Base-by-base conservation (phyloP, 2,113 vertebrate genomes). In the Ciconia boyciana region DNA sequence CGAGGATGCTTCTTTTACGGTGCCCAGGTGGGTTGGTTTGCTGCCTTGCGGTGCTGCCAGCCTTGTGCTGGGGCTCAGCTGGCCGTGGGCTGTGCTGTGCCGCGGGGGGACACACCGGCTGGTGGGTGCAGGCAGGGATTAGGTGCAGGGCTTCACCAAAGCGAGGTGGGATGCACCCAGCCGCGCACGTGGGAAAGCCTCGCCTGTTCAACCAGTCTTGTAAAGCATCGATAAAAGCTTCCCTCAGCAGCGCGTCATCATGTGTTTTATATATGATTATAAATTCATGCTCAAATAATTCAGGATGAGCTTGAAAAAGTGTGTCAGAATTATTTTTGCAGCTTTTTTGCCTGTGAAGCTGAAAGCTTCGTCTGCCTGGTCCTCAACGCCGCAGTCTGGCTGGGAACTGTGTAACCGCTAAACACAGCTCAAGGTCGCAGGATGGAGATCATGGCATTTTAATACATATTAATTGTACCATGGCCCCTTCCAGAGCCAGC, bases 31-130 rank as follows among this genome's bases (percentile, higher is more conserved):
- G 71, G n/a, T 46, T 49, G 13, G 36, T 43, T 25, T 24, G 44
- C 32, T 82, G 79, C 48, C 25, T 20, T 48, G 39, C 82, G 14
- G 34, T 51, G 84, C 51, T 80, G 72, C 52, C 58, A 68, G 77
- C 43, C 46, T 61, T 58, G 36, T 18, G 41, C 80, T 36, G 57
- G 49, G 61, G 55, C 39, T 49, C 0, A 1, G 43, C n/a, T 20
- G 41, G 41, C 68, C 2, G 3, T 11, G 24, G 51, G 68, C 75
- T 44, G 5, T 6, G 48, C 8, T 1, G 0, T 8, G 32, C 74
- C n/a, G 3, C 10, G 46, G 32, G 41, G 8, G 26, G 36, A 32
- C 0, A 4, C 16, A 9, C 9, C 0, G 2, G 65, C 78, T 39
- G 64, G 78, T 0, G 3, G 39, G 44, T 6, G 17, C 32, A 25